phyloP scores from a whole-genome alignment of 2,888 invertebrate genomes.

The Sarcophaga carnaria region DNA sequence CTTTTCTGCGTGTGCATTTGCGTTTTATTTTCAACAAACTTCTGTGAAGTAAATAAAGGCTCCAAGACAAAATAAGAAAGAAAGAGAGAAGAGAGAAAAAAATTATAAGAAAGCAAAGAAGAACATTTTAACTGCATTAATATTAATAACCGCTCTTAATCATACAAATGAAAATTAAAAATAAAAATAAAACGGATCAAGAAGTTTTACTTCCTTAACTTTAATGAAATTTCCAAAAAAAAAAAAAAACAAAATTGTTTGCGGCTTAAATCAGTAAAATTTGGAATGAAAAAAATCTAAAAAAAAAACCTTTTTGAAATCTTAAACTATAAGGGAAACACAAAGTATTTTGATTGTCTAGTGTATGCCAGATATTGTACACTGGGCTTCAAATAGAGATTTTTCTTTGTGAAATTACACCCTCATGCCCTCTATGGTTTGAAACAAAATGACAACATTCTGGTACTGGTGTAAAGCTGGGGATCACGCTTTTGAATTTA shows the following conservation, averaged over 20 bases:
- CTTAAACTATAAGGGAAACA: no score
- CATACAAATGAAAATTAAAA: neutral
- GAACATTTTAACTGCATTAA: slow-evolving; percentile 41
- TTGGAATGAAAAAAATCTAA: neutral
- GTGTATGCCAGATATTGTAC: no score
- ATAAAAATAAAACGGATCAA: neutral
- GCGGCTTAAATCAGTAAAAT: neutral
- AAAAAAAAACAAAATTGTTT: neutral
- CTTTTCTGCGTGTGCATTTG: neutral
- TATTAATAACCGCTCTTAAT: slow-evolving; percentile 36
- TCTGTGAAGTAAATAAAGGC: neutral
- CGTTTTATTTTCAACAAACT: neutral
- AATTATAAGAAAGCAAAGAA: slow-evolving; percentile 7
- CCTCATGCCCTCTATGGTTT: no score
- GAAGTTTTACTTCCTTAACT: neutral
- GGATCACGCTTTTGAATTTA: no score
- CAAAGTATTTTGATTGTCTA: no score
- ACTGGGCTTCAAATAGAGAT: no score
- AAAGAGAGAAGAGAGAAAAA: no score
- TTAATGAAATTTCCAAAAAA: neutral
- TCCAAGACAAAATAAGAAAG: neutral
- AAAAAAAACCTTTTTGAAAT: neutral
- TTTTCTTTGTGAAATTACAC: no score
- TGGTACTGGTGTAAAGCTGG: no score
- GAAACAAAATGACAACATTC: no score